A percentile compares a stretch with the other conserved stretches of the same genome.
These are phyloP conservation scores for Tympanoctomys barrerae DNA, from an alignment of 2,797 vertebrate species.

Conservation along the genomic window DNA sequence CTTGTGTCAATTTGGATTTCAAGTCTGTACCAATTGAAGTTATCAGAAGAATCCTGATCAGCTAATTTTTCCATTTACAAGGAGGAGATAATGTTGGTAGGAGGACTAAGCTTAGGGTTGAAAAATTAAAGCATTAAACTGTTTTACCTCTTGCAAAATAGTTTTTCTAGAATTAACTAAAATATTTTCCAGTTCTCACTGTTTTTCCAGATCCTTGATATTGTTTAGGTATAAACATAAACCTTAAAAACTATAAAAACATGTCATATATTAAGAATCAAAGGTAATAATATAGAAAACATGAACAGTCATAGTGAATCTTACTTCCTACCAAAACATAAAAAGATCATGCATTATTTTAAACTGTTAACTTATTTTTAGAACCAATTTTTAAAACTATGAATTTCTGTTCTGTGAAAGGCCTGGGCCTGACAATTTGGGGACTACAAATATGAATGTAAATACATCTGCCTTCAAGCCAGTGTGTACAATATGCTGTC, in stretches of 20 bases:
- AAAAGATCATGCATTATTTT: neutral
- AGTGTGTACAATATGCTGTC: neutral
- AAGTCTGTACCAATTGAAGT: constrained; percentile 4
- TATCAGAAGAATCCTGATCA: neutral
- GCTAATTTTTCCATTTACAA: neutral
- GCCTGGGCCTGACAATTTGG: neutral
- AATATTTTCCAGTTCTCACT: neutral
- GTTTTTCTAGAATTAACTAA: neutral
- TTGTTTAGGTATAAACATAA: neutral
- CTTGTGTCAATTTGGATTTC: constrained; percentile 35
- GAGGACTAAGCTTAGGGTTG: neutral
- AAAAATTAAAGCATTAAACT: constrained; percentile 42
- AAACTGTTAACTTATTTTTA: constrained; percentile 7
- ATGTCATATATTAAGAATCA: neutral
- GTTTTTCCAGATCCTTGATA: constrained; percentile 8
- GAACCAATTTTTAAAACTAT: neutral
- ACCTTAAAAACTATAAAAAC: constrained; percentile 5
- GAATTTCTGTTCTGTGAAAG: neutral
- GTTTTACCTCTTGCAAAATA: neutral
- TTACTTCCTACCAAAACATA: constrained; percentile 18
- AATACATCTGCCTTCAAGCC: neutral
- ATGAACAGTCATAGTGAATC: neutral
- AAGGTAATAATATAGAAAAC: neutral
- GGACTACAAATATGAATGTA: neutral
- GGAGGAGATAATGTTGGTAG: neutral